Base-by-base conservation (phyloP, 92 coral and sea anemone genomes). In the Pocillopora grandis region DNA sequence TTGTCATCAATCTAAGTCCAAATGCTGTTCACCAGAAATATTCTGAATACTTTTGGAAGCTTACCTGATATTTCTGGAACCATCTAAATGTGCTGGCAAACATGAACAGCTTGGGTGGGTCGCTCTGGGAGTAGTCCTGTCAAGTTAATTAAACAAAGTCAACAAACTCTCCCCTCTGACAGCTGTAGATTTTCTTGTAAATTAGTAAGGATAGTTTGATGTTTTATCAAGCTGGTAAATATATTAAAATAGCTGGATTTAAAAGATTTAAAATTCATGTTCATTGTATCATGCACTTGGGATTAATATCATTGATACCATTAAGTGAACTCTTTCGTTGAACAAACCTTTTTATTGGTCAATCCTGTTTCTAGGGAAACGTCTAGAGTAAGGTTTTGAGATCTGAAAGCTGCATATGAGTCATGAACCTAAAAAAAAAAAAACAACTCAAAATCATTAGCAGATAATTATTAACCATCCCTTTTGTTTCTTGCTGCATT, bases 81-180 rank as follows among this genome's bases (percentile, higher is more conserved):
- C 99, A 97, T 90, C 99, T 89, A 79, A 97, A 97, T 18, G 99
- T 97, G 87, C 98, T 92, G 49, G 99, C 98, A 72, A 85, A 97
- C 90, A 97, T 92, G 58, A 87, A 92, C 75, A 97, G 88, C 14
- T 94, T 84, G 2, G 99, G 99, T 52, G 96, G 90, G 62, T 93
- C 99, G 64, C 88, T 90, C 67, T 81, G 66, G 58, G 76, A 89
- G 31, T 58, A 74, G 62, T 93, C 85, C 97, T 91, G 75, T 37
- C 59, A 23, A 76, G 84, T 69, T 55, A 23, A 65, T 10, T 19
- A 56, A 33, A 42, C 36, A 72, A 10, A 66, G 21, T 12, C 33
- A 1, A 5, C 14, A 3, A 42, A 42, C 52, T 42, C 5, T 42
- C 8, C 52, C 8, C 0, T 42, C 52, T 42, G 8, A 42, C 52